A percentile compares a stretch with the other conserved stretches of the same genome.
Evolutionary conservation across 2,797 vertebrate species (phyloP).

Genomic region (Cephalopachus bancanus): DNA sequence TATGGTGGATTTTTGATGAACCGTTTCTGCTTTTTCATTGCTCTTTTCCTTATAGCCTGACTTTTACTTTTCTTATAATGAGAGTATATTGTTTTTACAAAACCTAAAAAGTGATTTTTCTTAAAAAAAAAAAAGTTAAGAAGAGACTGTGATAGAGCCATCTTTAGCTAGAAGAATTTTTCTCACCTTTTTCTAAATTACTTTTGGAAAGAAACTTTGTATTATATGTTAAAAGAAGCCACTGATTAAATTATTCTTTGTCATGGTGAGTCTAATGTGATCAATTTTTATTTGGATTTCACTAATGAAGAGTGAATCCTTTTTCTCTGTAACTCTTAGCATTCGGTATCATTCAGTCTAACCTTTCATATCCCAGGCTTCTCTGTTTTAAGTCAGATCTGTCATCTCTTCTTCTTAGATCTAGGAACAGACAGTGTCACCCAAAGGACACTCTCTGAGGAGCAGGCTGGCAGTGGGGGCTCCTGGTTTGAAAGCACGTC

Average conservation of each 20-base stretch:
- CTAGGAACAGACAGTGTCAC: slow-evolving; percentile 77
- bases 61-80: slow-evolving; percentile 48
- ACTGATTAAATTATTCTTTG: slow-evolving; percentile 76
- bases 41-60: slow-evolving; percentile 3
- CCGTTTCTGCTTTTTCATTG: background rate
- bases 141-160: background rate
- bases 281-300: slow-evolving; percentile 72
- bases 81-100: background rate
- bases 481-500: slow-evolving; percentile 69
- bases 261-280: slow-evolving; percentile 69
- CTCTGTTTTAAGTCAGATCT: slow-evolving; percentile 77
- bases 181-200: slow-evolving; percentile 68
- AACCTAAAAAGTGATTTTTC: slow-evolving; percentile 48
- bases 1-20: background rate
- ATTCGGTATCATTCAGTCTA: slow-evolving; percentile 39
- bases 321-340: slow-evolving; percentile 11
- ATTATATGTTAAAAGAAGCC: slow-evolving; percentile 69
- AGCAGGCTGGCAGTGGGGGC: slow-evolving; percentile 52
- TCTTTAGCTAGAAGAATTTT: background rate
- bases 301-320: slow-evolving; percentile 76
- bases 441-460: slow-evolving; percentile 75
- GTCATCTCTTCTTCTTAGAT: slow-evolving; percentile 83
- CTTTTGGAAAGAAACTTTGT: slow-evolving; percentile 69
- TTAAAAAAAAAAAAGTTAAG: background rate
- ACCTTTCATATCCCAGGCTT: slow-evolving; percentile 64